Evolutionary conservation across 2,888 invertebrate genomes (phyloP).

Genomic region (Hypena proboscidalis): DNA sequence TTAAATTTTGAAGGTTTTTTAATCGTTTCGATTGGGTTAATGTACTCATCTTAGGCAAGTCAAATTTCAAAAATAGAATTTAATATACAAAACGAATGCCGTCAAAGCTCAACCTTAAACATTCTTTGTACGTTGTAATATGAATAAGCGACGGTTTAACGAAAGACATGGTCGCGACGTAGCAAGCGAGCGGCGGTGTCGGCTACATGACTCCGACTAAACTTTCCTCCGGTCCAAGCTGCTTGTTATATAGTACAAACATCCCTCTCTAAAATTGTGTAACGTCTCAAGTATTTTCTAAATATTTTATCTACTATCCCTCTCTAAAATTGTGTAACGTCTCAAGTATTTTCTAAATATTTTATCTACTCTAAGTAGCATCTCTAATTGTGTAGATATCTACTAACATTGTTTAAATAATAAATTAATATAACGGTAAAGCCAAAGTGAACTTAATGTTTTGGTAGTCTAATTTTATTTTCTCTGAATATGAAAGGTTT

Average conservation of each 20-base stretch:
- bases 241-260: constrained; percentile 26
- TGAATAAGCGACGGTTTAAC: constrained; percentile 12
- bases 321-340: constrained; percentile 7
- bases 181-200: constrained; percentile 41
- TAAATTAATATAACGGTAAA: neutral
- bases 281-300: constrained; percentile 4
- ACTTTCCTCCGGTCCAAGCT: constrained; percentile 12
- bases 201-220: constrained; percentile 53
- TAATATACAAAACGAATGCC: constrained; percentile 5
- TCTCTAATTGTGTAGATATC: neutral
- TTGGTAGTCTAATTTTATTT: no score
- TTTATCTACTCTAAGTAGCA: constrained; percentile 1
- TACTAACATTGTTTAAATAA: neutral
- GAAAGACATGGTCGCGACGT: constrained; percentile 24
- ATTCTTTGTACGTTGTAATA: constrained; percentile 8
- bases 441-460: neutral
- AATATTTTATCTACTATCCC: no score
- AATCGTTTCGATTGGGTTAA: constrained; percentile 54
- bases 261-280: constrained; percentile 11
- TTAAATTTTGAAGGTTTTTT: constrained; percentile 61
- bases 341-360: constrained; percentile 6
- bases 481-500: no score
- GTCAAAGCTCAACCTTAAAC: neutral
- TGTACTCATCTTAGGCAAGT: constrained; percentile 49
- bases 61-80: constrained; percentile 4